Evolutionary conservation across 2,888 invertebrate genomes (phyloP), one percentile per base, ranked within the genome.

Genomic region (Linnaemya vulpina): DNA sequence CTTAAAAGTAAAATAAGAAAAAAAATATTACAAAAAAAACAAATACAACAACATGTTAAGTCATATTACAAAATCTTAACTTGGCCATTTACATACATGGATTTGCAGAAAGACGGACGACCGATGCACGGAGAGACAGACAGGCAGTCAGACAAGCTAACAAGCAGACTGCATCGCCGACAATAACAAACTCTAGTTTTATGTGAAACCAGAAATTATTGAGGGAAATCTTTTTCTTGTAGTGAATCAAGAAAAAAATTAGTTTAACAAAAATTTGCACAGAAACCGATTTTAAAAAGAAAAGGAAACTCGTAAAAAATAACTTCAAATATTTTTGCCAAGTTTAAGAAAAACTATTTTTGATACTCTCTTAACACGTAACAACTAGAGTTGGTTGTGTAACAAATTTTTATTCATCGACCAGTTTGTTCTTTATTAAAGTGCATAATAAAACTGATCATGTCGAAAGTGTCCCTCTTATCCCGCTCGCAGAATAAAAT

Each of bases 21-120:
- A 76, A 40, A 40, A 9, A 40, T 3, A 58, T 65, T 20, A 60
- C 9, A 74, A 71, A 70, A 71, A 51, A 43, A 76, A 40, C 11
- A 9, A 40, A 80, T 76, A 84, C 46, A 77, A 67, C 76, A 84
- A 81, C 84, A 84, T 62, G 74, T 81, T 75, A 81, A 81, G 60
- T 75, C 79, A 84, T 79, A 79, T 79, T 84, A 79, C 83, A 84
- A 84, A 79, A 75, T 70, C 60, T 74, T 63, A 49, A 13, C 17
- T 60, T n/a, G n/a, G n/a, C 22, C 35, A 22, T 35, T 53, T 51
- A 49, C 60, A 13, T 20, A 20, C 30, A 49, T 40, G 5, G n/a
- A 5, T 65, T 38, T 2, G 58, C 13, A 65, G 15, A 43, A 20
- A 38, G 63, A 13, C 35, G 60, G 35, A 13, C 65, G 22, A 40